Evolutionary conservation across 92 coral and sea anemone genomes (phyloP), one percentile per base, ranked within the genome.

Genomic region (Epizoanthus ramosus): DNA sequence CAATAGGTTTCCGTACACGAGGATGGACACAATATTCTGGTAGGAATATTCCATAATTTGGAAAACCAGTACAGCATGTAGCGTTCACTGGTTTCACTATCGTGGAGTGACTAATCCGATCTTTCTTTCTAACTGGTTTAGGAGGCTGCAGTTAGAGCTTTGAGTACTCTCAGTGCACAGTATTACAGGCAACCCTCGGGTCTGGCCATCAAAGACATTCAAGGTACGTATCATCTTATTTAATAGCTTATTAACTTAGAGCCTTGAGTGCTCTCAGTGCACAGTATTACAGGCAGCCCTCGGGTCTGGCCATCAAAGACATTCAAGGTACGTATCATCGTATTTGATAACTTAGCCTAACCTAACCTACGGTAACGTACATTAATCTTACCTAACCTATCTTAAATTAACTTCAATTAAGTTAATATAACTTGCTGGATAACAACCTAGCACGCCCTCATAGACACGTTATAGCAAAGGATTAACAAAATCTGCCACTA

Each of bases 141-240:
- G 98, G 97, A 94, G 50, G 88, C 84, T 52, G 98, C 98, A 45
- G 98, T 95, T 8, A 63, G 79, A 56, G 98, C 98, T 31, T 74
- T 95, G 57, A 89, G 94, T 67, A 94, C 95, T 4, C 71, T 95
- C 74, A 86, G 92, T 60, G 53, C 68, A 21, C 93, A 89, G 86
- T 95, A 87, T 75, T 93, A 95, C 86, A 83, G 57, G 57, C 74
- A 74, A 52, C 57, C 80, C 28, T 89, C 90, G 52, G 98, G 98
- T 2, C 67, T 43, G 9, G 91, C 88, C 79, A 33, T 86, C 22
- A 85, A 83, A 28, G 86, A 85, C 53, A 60, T 93, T 57, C 95
- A 93, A 93, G 98, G 98, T 91, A 88, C 13, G 16, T 75, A 33
- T 75, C 28, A 57, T 8, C 39, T 0, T 14, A 16, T 14, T 67